These are phyloP conservation scores for Phrynocephalus forsythii DNA, from an alignment of 2,797 vertebrate genomes.

Conservation along the genomic window DNA sequence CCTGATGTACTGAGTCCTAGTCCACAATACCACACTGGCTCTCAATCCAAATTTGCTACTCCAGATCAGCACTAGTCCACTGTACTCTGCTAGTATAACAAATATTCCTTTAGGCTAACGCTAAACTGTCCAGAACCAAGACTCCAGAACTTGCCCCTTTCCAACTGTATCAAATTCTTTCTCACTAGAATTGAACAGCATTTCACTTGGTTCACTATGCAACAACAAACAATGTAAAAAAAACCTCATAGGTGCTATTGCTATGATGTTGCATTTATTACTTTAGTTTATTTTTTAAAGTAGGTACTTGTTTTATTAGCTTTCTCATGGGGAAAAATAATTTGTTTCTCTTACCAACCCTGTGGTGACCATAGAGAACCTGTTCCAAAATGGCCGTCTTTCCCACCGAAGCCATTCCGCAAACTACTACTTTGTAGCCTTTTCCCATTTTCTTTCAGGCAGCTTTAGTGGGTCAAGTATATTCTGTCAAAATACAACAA, in stretches of 20 bases:
- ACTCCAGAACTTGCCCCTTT: background rate
- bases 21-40: no score
- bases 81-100: no score
- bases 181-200: no score
- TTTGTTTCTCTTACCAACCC: constrained; percentile 81
- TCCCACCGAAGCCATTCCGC: constrained; percentile 90
- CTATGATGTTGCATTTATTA: background rate
- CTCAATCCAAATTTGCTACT: no score
- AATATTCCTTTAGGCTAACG: no score
- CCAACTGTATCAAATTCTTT: background rate
- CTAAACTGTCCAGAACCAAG: background rate
- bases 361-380: constrained; percentile 90
- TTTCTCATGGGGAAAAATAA: background rate
- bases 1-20: no score
- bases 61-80: no score
- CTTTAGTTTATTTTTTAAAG: background rate
- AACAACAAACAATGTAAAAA: background rate
- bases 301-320: background rate
- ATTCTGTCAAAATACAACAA: constrained; percentile 54
- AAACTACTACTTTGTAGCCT: constrained; percentile 94
- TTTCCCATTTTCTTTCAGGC: constrained; percentile 83
- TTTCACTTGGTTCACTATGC: background rate
- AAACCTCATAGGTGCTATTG: background rate
- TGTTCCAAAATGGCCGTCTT: constrained; percentile 96
- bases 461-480: background rate